Base-by-base conservation (phyloP, 1,140 invertebrate genomes). In the Copidosoma floridanum region DNA sequence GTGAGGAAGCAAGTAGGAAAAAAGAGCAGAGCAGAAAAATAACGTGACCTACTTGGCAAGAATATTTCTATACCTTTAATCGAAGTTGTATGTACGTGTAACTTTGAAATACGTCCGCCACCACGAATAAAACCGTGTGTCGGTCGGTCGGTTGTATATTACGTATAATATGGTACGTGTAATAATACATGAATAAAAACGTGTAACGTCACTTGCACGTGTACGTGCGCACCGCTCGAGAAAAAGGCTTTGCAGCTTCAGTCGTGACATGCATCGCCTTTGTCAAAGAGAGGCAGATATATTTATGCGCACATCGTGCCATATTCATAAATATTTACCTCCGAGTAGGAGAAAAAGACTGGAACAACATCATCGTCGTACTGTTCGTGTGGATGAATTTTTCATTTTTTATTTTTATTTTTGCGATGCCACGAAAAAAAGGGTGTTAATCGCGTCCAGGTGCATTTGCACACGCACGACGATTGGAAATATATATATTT, bases 51-150 rank as follows among this genome's bases (percentile, higher is more conserved):
- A 57, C 40, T 57, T 63, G 41, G 54, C 41, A 63, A 63, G 50
- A 63, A 57, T 63, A 63, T 63, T 57, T 63, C 54, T 57, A 57
- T 53, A 57, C 32, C 61, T 57, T 63, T 53, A 63, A 63, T 63
- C 47, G 47, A 59, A 40, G 23, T n/a, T 23, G 20, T 35, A 41
- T n/a, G 43, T 27, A 24, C n/a, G n/a, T 53, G 46, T 44, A 41
- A 52, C 40, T 51, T n/a, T 24, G 24, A 47, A 57, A 44, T 38
- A 46, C 44, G 23, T 51, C 43, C 20, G 23, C 23, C 52, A 50
- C 32, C 7, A 14, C 32, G 14, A 6, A 14, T 35, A 35, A 6
- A 14, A 35, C 32, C 6, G 32, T 35, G 6, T 35, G 32, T 14
- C 32, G 32, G 6, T 6, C 32, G 14, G 32, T 14, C 32, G 7